These are phyloP conservation scores for Pemphigus obesinymphae DNA, from an alignment of 1,140 invertebrate species.

Conservation along the genomic window DNA sequence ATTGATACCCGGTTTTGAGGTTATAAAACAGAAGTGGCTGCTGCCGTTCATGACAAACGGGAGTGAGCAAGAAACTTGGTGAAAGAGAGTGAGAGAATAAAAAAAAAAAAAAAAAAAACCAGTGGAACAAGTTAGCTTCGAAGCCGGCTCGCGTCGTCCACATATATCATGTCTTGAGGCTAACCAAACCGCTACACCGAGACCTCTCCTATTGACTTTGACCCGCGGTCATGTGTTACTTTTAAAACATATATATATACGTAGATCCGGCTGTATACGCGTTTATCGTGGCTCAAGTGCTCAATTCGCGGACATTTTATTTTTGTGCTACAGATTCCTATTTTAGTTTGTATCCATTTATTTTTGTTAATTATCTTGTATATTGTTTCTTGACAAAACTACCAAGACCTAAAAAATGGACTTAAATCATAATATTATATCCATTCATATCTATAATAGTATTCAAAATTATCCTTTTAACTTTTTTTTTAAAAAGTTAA, in stretches of 20 bases:
- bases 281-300: not conserved
- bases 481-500: no score
- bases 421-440: not conserved
- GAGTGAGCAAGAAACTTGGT: not conserved
- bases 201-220: constrained; percentile 40
- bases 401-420: not conserved
- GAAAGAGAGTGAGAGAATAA: constrained; percentile 6
- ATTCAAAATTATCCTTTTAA: no score
- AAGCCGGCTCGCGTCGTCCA: not conserved
- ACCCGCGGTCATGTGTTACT: constrained; percentile 41
- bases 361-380: not conserved
- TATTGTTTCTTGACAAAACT: not conserved
- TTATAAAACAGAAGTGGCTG: constrained; percentile 40
- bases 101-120: constrained; percentile 13
- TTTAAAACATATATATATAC: constrained; percentile 38
- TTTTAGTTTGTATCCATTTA: no score
- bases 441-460: not conserved
- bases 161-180: constrained; percentile 29
- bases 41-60: not conserved
- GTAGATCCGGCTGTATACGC: constrained; percentile 14
- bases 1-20: constrained; percentile 40
- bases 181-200: constrained; percentile 32
- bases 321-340: not conserved
- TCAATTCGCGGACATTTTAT: not conserved
- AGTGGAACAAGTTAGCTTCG: constrained; percentile 28